phyloP scores from a whole-genome alignment of 2,113 vertebrate species.

The Serinus canaria region DNA sequence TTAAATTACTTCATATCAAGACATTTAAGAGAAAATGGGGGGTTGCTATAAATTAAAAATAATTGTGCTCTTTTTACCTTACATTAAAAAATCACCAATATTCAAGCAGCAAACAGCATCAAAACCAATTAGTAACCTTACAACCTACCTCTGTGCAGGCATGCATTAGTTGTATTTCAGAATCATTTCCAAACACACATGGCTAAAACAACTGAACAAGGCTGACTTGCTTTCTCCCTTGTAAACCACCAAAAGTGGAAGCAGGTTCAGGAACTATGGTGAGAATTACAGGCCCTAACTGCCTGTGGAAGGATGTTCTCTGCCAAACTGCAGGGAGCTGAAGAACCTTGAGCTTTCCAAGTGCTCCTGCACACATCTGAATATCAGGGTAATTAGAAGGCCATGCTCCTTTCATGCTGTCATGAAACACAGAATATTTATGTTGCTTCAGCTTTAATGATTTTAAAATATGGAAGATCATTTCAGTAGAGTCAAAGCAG shows the following conservation, averaged over 20 bases:
- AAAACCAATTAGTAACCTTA: constrained; percentile 67
- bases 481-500: neutral
- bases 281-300: neutral
- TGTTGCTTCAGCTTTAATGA: neutral
- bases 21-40: constrained; percentile 59
- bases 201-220: neutral
- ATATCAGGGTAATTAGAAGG: neutral
- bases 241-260: neutral
- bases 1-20: constrained; percentile 71
- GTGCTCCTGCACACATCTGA: neutral
- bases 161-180: neutral
- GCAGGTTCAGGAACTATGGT: fast-evolving
- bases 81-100: neutral
- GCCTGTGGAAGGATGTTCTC: neutral
- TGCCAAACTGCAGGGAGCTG: neutral
- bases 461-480: neutral
- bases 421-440: neutral
- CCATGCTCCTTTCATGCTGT: neutral
- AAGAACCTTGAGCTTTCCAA: neutral
- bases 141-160: neutral
- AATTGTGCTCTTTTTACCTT: constrained; percentile 56
- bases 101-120: constrained; percentile 26
- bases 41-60: constrained; percentile 61
- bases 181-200: neutral
- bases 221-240: neutral